A percentile compares a stretch with the other conserved stretches of the same genome.
Conservation (phyloP, 1,140 invertebrate species). For the Batillaria attramentaria region DNA sequence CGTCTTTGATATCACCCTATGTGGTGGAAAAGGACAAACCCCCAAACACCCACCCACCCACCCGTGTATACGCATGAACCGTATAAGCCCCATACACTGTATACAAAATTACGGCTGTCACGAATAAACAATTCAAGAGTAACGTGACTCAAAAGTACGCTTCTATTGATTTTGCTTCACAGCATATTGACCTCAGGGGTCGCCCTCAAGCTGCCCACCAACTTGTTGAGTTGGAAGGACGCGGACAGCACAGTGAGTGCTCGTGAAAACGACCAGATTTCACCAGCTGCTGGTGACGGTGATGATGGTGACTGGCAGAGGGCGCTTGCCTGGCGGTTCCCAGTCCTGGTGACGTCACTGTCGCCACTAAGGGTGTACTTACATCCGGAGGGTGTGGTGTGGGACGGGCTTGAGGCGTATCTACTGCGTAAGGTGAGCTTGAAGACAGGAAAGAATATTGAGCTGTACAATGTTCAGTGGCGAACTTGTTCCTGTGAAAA, state of each 20-base stretch:
- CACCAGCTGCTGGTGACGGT: background rate
- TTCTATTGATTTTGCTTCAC: too few relatives aligned
- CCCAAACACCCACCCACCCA: too few relatives aligned
- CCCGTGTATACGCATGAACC: background rate
- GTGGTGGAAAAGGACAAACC: too few relatives aligned
- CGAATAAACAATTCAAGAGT: background rate
- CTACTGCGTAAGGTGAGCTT: conserved; percentile 32
- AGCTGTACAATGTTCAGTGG: too few relatives aligned
- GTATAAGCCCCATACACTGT: background rate
- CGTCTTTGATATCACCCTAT: too few relatives aligned
- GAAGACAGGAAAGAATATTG: too few relatives aligned
- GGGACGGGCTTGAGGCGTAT: conserved; percentile 30
- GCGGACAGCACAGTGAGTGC: background rate
- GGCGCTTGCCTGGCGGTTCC: conserved; percentile 38
- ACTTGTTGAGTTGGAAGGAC: background rate
- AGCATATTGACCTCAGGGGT: background rate
- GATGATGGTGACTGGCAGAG: background rate
- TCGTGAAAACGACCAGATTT: background rate
- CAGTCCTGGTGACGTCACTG: conserved; percentile 45
- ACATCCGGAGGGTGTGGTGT: conserved; percentile 40
- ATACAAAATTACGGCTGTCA: background rate
- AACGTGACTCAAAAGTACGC: too few relatives aligned
- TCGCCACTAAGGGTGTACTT: conserved; percentile 43
- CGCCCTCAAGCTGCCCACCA: conserved; percentile 7
- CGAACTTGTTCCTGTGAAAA: too few relatives aligned